Evolutionary conservation across 2,113 vertebrate genomes (phyloP).

Genomic region (Bos taurus): ARS-UCD2.0 NC_037346.1:56495501-56496000

Average conservation of each 20-base stretch:
- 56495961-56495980: not conserved
- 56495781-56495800: not conserved
- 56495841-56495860: too few relatives aligned
- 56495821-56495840: not conserved
- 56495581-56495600: slow-evolving; percentile 74
- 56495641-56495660: not conserved
- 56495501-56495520: not conserved
- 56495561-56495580: too few relatives aligned
- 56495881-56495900: not conserved
- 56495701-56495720: not conserved
- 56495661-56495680: not conserved
- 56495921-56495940: not conserved
- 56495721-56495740: slow-evolving; percentile 74
- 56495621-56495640: not conserved
- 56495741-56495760: slow-evolving; percentile 88
- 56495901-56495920: not conserved
- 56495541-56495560: not conserved
- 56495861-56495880: not conserved
- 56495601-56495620: not conserved
- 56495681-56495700: not conserved
- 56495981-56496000: not conserved
- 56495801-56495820: not conserved
- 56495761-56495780: slow-evolving; percentile 26
- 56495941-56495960: rapidly evolving
- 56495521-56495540: not conserved